Base-by-base conservation (phyloP, 1,140 invertebrate genomes). In the Oryctes rhinoceros region DNA sequence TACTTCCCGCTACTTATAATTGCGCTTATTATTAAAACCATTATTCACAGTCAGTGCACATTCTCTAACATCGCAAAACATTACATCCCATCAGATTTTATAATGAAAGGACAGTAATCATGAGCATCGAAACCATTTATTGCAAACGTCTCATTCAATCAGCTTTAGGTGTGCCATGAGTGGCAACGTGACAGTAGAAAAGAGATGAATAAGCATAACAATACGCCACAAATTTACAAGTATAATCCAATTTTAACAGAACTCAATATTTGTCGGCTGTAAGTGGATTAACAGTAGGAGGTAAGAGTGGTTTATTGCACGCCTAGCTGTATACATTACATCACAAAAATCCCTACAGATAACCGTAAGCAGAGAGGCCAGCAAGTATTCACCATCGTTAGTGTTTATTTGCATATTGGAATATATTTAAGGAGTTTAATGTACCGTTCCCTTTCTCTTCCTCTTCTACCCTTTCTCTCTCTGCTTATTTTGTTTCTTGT, bases 241-340 rank as follows among this genome's bases (percentile, higher is more conserved):
- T 76, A 76, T 76, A 76, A 76, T 76, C 75, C 75, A 76, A 76
- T 76, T 76, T 76, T 44, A 76, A 76, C 39, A 76, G 37, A 76
- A 76, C 39, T 76, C 75, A 76, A 76, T 76, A 76, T 76, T 76
- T 76, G 75, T 76, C 75, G 15, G 75, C 18, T 15, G 47, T 76
- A 76, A 76, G 39, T 76, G 37, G 39, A 76, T 39, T 76, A 76
- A 47, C 75, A 47, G 39, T 76, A 48, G 75, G 75, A 47, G 75
- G 75, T 39, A 48, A 20, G 65, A 71, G 35, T 71, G 47, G 37
- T 76, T 76, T 76, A 76, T 76, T 76, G 44, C 75, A 76, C 65
- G 65, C 65, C 65, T 71, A 62, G 13, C 39, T 44, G 39, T 44
- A 44, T 5, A 44, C 9, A 44, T 59, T 5, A 44, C 9, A 1